Evolutionary conservation across 2,888 invertebrate genomes (phyloP).

Genomic region (Heliconius hortense): DNA sequence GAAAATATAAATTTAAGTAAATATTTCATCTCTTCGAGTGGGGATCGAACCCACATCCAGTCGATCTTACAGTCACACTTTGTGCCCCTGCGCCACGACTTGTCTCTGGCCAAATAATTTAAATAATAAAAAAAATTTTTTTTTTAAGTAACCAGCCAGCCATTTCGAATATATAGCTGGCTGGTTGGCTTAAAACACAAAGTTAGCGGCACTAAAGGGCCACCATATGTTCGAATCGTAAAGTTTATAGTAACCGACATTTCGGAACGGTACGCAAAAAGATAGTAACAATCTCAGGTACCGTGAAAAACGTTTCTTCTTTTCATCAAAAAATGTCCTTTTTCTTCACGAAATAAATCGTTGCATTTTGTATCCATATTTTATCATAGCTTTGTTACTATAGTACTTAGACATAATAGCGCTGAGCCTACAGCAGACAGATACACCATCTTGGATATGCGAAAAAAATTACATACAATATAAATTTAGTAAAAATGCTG

Average conservation of each 20-base stretch:
- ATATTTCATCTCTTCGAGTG: too few species aligned
- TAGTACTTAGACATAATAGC: neutral
- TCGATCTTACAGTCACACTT: too few species aligned
- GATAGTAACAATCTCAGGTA: conserved; percentile 22
- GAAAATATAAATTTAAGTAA: too few species aligned
- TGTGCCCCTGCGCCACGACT: too few species aligned
- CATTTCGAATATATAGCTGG: neutral
- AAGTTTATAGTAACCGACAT: conserved; percentile 25
- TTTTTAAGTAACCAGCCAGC: too few species aligned
- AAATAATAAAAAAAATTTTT: neutral
- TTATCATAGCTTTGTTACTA: neutral
- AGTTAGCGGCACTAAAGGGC: conserved; percentile 7
- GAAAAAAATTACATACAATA: neutral
- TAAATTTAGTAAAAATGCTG: neutral
- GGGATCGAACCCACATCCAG: too few species aligned
- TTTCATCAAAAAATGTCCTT: conserved; percentile 1
- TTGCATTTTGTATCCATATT: conserved; percentile 11
- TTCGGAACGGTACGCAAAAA: conserved; percentile 22
- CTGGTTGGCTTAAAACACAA: neutral
- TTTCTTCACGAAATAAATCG: neutral
- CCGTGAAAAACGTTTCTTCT: neutral
- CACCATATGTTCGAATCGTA: conserved; percentile 23
- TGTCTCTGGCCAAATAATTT: too few species aligned
- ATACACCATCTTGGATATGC: neutral
- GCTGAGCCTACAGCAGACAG: neutral